Evolutionary conservation across 2,797 vertebrate genomes (phyloP).

Genomic region (Poecile montanus): DNA sequence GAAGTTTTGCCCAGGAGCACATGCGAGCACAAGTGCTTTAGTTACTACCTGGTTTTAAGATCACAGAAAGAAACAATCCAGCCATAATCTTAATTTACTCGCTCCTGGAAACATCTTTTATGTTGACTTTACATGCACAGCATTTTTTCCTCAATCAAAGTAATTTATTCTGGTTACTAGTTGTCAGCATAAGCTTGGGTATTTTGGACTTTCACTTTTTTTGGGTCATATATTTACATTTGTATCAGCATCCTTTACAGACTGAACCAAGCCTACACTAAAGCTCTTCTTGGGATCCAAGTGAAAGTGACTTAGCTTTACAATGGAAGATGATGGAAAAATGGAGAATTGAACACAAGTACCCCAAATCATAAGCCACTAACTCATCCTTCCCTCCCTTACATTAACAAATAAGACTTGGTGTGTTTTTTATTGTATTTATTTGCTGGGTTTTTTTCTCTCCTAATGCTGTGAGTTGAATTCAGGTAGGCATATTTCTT

Average conservation of each 20-base stretch:
- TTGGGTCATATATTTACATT: neutral
- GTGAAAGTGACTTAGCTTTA: neutral
- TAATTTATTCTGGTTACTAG: neutral
- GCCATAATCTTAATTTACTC: neutral
- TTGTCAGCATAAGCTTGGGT: neutral
- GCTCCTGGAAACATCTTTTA: fast-evolving
- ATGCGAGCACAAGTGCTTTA: neutral
- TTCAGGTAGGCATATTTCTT: neutral
- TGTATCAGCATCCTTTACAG: neutral
- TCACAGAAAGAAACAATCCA: neutral
- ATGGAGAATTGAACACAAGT: neutral
- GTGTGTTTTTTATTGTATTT: fast-evolving
- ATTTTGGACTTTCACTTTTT: neutral
- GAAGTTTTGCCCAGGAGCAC: neutral
- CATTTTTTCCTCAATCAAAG: neutral
- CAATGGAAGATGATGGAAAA: neutral
- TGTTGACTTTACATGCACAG: neutral
- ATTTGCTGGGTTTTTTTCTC: neutral
- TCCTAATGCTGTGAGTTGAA: neutral
- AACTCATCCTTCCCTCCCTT: neutral
- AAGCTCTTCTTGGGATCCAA: neutral
- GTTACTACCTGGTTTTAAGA: neutral
- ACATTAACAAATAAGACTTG: neutral
- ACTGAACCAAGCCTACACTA: neutral
- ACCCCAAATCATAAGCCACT: neutral